These are phyloP conservation scores for Adoxophyes honmai DNA, from an alignment of 1,140 invertebrate species.

Conservation along the genomic window DNA sequence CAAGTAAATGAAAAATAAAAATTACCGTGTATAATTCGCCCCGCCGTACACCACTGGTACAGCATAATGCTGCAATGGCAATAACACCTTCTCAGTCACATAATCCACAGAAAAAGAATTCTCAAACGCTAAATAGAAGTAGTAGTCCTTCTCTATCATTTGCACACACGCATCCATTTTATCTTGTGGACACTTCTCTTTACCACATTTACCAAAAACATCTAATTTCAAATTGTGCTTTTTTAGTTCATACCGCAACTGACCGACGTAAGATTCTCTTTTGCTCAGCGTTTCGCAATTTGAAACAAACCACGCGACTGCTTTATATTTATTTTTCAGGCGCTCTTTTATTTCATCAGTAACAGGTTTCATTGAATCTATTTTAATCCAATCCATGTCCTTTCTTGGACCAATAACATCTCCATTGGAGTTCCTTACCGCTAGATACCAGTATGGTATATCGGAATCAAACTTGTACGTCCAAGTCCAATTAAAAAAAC, in stretches of 20 bases:
- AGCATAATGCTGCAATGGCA: no score
- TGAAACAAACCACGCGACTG: slow-evolving; percentile 79
- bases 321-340: slow-evolving; percentile 42
- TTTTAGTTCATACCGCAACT: neutral
- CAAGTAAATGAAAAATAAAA: no score
- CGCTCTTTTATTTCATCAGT: neutral
- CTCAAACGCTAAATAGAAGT: no score
- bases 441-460: slow-evolving; percentile 47
- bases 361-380: slow-evolving; percentile 1
- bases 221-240: neutral
- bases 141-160: neutral
- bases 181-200: neutral
- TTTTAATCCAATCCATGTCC: slow-evolving; percentile 18
- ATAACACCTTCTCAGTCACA: no score
- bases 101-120: no score
- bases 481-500: slow-evolving; percentile 17
- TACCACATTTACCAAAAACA: neutral
- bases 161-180: neutral
- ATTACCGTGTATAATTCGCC: no score
- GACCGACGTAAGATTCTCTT: slow-evolving; percentile 73
- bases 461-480: slow-evolving; percentile 40
- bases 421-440: slow-evolving; percentile 33
- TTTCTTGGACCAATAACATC: slow-evolving; percentile 22
- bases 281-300: slow-evolving; percentile 77
- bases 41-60: no score